Conservation (phyloP, 2,888 invertebrate genomes). For the Papilio protenor region DNA sequence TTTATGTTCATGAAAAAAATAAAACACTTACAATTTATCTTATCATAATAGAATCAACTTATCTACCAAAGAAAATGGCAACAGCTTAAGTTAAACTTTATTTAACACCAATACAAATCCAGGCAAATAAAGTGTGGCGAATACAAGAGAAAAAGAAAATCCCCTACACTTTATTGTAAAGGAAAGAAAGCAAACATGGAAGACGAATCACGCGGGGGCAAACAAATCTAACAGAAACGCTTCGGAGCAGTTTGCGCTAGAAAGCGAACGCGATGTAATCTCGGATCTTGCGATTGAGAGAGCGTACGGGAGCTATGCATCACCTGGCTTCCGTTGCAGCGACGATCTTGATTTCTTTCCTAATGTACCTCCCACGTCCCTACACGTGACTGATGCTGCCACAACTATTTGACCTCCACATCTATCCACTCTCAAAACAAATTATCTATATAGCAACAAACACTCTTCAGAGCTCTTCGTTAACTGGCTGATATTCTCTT, state of each 20-base stretch:
- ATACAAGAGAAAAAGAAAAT: conserved; percentile 45
- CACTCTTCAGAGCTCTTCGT: conserved; percentile 53
- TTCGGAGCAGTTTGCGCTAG: conserved; percentile 69
- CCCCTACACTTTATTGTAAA: conserved; percentile 46
- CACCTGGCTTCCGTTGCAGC: conserved; percentile 81
- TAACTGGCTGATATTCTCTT: conserved; percentile 58
- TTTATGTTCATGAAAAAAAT: not conserved
- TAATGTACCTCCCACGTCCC: conserved; percentile 78
- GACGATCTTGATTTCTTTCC: conserved; percentile 78
- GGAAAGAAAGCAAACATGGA: conserved; percentile 45
- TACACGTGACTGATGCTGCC: conserved; percentile 67
- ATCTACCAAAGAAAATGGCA: conserved; percentile 21
- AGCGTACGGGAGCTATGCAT: conserved; percentile 75
- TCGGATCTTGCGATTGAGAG: conserved; percentile 73
- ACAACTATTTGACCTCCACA: conserved; percentile 59
- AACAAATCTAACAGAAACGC: conserved; percentile 64
- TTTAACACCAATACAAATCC: conserved; percentile 41
- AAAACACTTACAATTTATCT: not conserved
- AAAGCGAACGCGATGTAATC: conserved; percentile 77
- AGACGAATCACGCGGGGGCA: conserved; percentile 54
- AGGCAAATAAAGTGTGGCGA: conserved; percentile 35
- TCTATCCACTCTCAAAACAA: conserved; percentile 49
- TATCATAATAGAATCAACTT: conserved; percentile 7
- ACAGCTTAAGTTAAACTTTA: conserved; percentile 34
- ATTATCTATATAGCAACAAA: conserved; percentile 45